These are phyloP conservation scores for Porphyrio hochstetteri DNA, from an alignment of 2,113 vertebrate genomes.

Conservation along the genomic window DNA sequence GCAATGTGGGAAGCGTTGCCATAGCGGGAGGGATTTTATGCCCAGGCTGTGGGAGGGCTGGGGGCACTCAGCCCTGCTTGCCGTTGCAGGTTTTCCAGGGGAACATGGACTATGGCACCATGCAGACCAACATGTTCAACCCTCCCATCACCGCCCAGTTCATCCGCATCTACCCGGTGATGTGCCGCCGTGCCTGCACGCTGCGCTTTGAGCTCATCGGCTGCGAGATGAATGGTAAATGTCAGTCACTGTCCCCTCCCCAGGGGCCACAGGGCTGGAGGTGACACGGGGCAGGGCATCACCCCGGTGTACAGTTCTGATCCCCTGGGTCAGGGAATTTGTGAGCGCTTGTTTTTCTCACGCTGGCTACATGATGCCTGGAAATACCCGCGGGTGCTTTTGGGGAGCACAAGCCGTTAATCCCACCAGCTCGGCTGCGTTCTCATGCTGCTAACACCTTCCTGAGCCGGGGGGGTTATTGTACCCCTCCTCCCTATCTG, in stretches of 20 bases:
- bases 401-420: neutral
- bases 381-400: neutral
- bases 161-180: conserved; percentile 86
- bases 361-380: rapidly evolving
- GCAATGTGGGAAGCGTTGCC: neutral
- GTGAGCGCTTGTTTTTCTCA: neutral
- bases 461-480: neutral
- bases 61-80: neutral
- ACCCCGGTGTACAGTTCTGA: neutral
- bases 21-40: neutral
- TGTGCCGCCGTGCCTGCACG: conserved; percentile 87
- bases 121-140: conserved; percentile 85
- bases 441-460: neutral
- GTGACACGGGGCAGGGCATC: neutral
- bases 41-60: neutral
- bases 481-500: neutral
- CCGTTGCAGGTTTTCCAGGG: conserved; percentile 84
- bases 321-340: neutral
- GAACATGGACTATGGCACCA: conserved; percentile 83
- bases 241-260: neutral
- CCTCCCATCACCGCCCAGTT: conserved; percentile 84
- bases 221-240: conserved; percentile 92
- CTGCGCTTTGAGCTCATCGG: conserved; percentile 94
- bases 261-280: neutral
- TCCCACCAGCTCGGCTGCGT: neutral